phyloP scores from a whole-genome alignment of 2,113 vertebrate species.

The Holacanthus passer region DNA sequence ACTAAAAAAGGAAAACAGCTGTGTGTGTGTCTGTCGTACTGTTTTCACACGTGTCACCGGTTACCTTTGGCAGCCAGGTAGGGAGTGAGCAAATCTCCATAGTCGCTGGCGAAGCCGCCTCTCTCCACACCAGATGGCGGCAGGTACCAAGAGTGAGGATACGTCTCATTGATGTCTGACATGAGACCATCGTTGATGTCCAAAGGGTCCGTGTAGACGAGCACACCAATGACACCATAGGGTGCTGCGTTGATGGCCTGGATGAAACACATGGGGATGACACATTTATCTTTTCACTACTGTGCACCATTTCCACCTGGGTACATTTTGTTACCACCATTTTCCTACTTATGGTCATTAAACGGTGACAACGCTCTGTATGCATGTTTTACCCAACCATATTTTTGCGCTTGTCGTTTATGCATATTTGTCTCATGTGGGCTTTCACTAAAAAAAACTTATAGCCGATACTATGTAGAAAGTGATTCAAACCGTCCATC shows the following conservation, averaged over 20 bases:
- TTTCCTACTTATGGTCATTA: not conserved
- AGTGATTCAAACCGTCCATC: too few relatives aligned
- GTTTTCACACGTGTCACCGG: not conserved
- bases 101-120: slow-evolving; percentile 82
- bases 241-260: slow-evolving; percentile 90
- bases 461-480: too few relatives aligned
- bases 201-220: slow-evolving; percentile 91
- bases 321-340: not conserved
- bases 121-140: slow-evolving; percentile 90
- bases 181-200: slow-evolving; percentile 89
- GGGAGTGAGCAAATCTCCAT: slow-evolving; percentile 89
- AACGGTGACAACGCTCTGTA: not conserved
- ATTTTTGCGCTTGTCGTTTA: too few relatives aligned
- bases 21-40: not conserved
- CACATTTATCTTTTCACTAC: not conserved
- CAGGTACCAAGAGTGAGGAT: slow-evolving; percentile 90
- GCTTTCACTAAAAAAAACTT: too few relatives aligned
- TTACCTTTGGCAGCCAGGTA: slow-evolving; percentile 87
- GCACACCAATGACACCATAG: slow-evolving; percentile 86
- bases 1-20: not conserved
- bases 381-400: too few relatives aligned
- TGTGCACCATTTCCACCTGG: not conserved
- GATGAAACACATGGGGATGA: not conserved
- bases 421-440: too few relatives aligned
- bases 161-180: slow-evolving; percentile 84